Conservation (phyloP, 92 coral and sea anemone genomes). For the Isaurus tuberculatus region DNA sequence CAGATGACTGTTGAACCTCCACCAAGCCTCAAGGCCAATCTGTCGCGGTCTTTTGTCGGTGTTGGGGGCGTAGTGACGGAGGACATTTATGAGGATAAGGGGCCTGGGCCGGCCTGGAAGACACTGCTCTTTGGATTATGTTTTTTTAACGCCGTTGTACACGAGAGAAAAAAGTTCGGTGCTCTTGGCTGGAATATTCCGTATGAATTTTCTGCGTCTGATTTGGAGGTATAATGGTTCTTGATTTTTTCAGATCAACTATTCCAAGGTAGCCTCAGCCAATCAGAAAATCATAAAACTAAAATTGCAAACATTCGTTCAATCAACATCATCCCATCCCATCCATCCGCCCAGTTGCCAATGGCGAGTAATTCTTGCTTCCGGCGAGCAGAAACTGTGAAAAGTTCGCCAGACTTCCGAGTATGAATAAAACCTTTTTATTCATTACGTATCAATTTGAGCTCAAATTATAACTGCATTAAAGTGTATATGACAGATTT, state of each 20-base stretch:
- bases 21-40: conserved; percentile 94
- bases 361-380: too few relatives aligned
- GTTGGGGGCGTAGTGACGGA: conserved; percentile 95
- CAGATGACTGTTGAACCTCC: conserved; percentile 99
- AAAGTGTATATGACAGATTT: too few relatives aligned
- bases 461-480: too few relatives aligned
- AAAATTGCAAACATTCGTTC: not conserved
- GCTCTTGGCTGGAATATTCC: conserved; percentile 99
- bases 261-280: not conserved
- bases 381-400: too few relatives aligned
- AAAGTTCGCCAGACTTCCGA: too few relatives aligned
- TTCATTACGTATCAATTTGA: too few relatives aligned
- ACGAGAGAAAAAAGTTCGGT: conserved; percentile 92
- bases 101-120: conserved; percentile 95
- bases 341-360: too few relatives aligned
- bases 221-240: conserved; percentile 78
- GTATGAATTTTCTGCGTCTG: conserved; percentile 92
- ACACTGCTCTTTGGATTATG: conserved; percentile 94
- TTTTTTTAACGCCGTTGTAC: conserved; percentile 93
- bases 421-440: too few relatives aligned
- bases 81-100: conserved; percentile 85
- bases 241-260: not conserved
- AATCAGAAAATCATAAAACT: too few relatives aligned
- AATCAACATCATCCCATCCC: too few relatives aligned
- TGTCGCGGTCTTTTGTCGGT: conserved; percentile 89